These are phyloP conservation scores for Notospermus geniculatus DNA, from an alignment of 1,140 invertebrate species.

Conservation along the genomic window DNA sequence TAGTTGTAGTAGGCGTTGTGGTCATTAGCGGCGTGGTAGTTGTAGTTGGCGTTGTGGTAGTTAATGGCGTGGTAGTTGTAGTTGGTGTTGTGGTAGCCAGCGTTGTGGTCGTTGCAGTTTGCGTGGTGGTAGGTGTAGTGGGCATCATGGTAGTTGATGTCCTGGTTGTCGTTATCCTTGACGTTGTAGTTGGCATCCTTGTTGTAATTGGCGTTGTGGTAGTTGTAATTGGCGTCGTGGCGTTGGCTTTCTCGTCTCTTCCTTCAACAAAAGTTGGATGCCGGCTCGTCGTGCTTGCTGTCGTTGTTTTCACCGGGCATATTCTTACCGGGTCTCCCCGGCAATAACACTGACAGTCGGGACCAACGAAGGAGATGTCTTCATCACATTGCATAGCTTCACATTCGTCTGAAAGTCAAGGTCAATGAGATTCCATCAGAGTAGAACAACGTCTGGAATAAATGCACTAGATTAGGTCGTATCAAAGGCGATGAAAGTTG, in stretches of 20 bases:
- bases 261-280: no score
- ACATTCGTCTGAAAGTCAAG: no score
- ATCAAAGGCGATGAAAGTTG: no score
- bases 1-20: slow-evolving; percentile 13
- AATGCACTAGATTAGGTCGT: no score
- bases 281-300: no score
- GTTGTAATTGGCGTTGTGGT: background rate
- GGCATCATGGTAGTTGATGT: slow-evolving; percentile 13
- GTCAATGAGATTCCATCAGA: no score
- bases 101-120: slow-evolving; percentile 15
- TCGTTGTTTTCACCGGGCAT: no score
- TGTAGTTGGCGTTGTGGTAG: background rate
- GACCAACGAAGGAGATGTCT: no score
- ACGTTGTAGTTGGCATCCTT: slow-evolving; percentile 5
- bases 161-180: slow-evolving; percentile 13
- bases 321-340: no score
- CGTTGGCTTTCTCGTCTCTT: background rate
- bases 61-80: slow-evolving; percentile 10
- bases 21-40: background rate
- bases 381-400: no score
- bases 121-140: slow-evolving; percentile 13
- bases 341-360: no score
- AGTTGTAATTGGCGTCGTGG: background rate
- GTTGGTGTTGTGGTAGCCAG: slow-evolving; percentile 12
- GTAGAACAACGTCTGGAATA: no score